Evolutionary conservation across 2,797 vertebrate species (phyloP), one percentile per base, ranked within the genome.

Genomic region (Buphagus erythrorhynchus): DNA sequence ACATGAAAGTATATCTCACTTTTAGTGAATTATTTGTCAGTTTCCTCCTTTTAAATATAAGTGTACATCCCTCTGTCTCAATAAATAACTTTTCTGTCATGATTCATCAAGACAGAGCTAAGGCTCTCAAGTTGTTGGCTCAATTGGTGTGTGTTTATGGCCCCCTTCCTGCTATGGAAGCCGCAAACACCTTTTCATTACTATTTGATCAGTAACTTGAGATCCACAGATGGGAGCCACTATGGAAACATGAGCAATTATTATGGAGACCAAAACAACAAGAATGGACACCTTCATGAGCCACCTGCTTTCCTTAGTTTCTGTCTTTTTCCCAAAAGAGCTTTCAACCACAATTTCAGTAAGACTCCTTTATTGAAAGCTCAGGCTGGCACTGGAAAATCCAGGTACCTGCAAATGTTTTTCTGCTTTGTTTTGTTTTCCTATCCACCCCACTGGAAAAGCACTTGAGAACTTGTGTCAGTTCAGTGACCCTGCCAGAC

Each of bases 111-210:
- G 67, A 49, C 36, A 28, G 40, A 69, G 25, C 31, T 48, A n/a
- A 85, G 68, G 48, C 6, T 71, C 88, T 71, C 2, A 0, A 63
- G 65, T 24, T 85, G 36, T 66, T 57, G 51, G 40, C 40, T 82
- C 4, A 10, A 7, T 0, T 28, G 48, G 36, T 85, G 25, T 52
- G 36, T 24, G 57, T 74, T 82, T 87, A 92, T 52, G 78, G 81
- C 52, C 63, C 38, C 74, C 63, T 66, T 77, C 72, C 52, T 72
- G 31, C 68, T 87, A 57, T 5, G 45, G 38, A 88, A 90, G 67
- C 68, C 12, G 5, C 66, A 91, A 91, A 74, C 49, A 96, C 18
- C 82, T 75, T 90, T 94, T 90, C 92, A 91, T 95, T 94, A 92
- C 72, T 90, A 89, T 90, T 80, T 81, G 58, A 80, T 91, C 86